phyloP scores from a whole-genome alignment of 1,140 invertebrate species.

The Pygmarrhopalites habei region DNA sequence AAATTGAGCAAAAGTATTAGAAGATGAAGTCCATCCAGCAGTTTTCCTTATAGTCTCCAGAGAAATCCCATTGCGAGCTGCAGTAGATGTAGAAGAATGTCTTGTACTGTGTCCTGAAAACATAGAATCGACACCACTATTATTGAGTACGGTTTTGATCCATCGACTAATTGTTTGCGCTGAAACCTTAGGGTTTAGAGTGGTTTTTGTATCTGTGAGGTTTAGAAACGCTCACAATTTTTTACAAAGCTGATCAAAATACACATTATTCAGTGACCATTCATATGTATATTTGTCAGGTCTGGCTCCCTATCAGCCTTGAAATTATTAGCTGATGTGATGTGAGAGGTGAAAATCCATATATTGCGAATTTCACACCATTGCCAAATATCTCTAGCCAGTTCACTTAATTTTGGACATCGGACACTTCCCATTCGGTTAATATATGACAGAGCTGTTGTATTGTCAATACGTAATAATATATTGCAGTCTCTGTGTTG shows the following conservation, averaged over 20 bases:
- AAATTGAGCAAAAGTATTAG: constrained; percentile 8
- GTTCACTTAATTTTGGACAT: background rate
- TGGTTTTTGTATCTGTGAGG: background rate
- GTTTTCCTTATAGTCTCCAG: background rate
- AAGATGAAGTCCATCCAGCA: constrained; percentile 13
- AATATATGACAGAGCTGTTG: constrained; percentile 20
- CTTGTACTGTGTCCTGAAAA: constrained; percentile 15
- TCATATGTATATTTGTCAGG: background rate
- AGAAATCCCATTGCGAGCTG: background rate
- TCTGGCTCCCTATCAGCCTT: background rate
- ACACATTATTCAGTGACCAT: constrained; percentile 4
- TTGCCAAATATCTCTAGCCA: constrained; percentile 6
- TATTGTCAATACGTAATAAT: constrained; percentile 16
- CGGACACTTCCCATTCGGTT: constrained; percentile 14
- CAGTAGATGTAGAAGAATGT: constrained; percentile 7
- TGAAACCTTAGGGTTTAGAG: background rate
- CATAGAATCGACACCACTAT: background rate
- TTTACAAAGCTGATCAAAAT: background rate
- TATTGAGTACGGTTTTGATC: background rate
- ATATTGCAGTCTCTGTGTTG: constrained; percentile 8
- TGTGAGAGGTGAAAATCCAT: constrained; percentile 8
- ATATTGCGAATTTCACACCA: background rate
- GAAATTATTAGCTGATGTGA: background rate
- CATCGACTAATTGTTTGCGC: constrained; percentile 20
- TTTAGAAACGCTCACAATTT: background rate